Conservation (phyloP, 1,140 invertebrate genomes). For the Aphis gossypii region DNA sequence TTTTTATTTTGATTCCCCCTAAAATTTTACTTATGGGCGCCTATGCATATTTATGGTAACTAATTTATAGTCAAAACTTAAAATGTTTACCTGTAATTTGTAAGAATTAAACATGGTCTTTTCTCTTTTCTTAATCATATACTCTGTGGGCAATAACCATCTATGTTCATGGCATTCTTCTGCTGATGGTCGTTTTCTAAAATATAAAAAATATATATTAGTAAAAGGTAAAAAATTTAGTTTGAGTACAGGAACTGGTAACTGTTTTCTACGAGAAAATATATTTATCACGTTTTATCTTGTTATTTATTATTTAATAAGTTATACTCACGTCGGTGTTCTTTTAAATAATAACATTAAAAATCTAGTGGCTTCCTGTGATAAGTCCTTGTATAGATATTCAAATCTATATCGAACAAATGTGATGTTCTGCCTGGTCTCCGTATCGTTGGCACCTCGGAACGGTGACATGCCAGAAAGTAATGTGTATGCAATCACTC, state of each 20-base stretch:
- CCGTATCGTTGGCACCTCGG: constrained; percentile 79
- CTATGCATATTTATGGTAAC: background rate
- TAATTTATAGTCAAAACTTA: background rate
- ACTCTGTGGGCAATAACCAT: constrained; percentile 90
- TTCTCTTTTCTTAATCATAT: constrained; percentile 91
- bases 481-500: constrained; percentile 91
- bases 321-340: constrained; percentile 78
- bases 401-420: constrained; percentile 95
- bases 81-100: constrained; percentile 73
- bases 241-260: background rate
- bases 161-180: constrained; percentile 95
- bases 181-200: constrained; percentile 87
- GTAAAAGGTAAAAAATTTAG: background rate
- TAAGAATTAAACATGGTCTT: constrained; percentile 84
- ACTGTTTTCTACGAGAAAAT: background rate
- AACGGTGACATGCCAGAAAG: constrained; percentile 94
- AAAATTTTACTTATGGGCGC: no score
- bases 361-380: constrained; percentile 92
- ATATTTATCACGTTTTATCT: background rate
- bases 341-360: constrained; percentile 95
- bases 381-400: constrained; percentile 91
- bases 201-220: constrained; percentile 61
- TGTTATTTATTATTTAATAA: background rate
- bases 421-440: constrained; percentile 89
- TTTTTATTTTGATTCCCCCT: no score